phyloP scores from a whole-genome alignment of 1,140 invertebrate genomes.

The Batillaria attramentaria region DNA sequence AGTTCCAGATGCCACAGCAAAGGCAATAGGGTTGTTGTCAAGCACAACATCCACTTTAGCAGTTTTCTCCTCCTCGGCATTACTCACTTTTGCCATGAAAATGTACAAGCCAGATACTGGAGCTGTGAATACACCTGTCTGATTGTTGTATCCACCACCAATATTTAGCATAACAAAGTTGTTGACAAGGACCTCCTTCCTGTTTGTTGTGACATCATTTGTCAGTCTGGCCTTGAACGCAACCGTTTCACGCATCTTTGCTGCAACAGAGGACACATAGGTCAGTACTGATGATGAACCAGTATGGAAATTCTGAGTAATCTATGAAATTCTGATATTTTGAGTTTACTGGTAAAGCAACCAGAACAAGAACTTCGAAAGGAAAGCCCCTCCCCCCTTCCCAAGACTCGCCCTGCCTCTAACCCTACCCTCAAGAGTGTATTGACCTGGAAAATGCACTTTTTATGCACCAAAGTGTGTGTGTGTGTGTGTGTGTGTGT shows the following conservation, averaged over 20 bases:
- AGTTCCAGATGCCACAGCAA: background rate
- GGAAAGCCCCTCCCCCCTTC: too few species aligned
- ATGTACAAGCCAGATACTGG: background rate
- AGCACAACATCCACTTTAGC: background rate
- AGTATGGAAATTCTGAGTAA: background rate
- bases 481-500: too few species aligned
- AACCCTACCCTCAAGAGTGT: background rate
- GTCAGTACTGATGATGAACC: background rate
- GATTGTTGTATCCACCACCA: background rate
- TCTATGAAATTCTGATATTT: background rate
- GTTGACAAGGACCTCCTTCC: background rate
- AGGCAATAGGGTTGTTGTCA: background rate
- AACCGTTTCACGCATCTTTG: background rate
- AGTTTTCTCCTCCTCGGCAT: background rate
- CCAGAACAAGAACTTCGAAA: background rate
- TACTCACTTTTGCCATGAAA: background rate
- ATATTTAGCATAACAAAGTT: background rate
- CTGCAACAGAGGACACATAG: background rate
- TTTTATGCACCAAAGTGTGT: too few species aligned
- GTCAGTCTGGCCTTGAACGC: background rate
- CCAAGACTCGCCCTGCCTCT: background rate
- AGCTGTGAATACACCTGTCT: background rate
- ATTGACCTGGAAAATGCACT: background rate
- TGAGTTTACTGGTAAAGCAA: background rate
- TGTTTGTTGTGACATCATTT: background rate